phyloP scores from a whole-genome alignment of 1,140 invertebrate genomes.

The Pinna nobilis region DNA sequence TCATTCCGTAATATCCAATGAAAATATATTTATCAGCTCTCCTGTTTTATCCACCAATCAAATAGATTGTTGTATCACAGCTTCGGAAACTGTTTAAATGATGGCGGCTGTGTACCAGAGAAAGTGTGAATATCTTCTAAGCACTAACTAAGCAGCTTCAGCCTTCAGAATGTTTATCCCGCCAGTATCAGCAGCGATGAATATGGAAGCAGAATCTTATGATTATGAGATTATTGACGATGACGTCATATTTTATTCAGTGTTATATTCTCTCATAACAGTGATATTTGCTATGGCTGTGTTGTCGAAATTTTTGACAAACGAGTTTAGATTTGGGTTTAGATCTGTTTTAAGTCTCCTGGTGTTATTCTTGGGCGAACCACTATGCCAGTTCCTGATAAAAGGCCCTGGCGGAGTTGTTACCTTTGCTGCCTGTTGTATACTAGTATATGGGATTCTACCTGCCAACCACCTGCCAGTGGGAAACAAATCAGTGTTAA shows the following conservation, averaged over 20 bases:
- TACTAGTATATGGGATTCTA: slow-evolving; percentile 69
- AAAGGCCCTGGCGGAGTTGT: slow-evolving; percentile 68
- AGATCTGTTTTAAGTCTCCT: slow-evolving; percentile 68
- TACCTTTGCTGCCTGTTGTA: slow-evolving; percentile 66
- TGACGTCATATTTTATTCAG: slow-evolving; percentile 70
- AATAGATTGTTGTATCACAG: neutral
- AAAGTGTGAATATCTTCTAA: neutral
- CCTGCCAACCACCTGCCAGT: slow-evolving; percentile 69
- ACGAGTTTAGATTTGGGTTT: slow-evolving; percentile 72
- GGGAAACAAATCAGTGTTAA: slow-evolving; percentile 66
- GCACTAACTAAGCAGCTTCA: slow-evolving; percentile 2
- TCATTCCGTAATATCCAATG: too few relatives aligned
- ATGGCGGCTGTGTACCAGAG: too few relatives aligned
- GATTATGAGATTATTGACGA: slow-evolving; percentile 60
- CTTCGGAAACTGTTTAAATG: slow-evolving; percentile 15
- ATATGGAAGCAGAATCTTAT: slow-evolving; percentile 38
- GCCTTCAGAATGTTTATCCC: neutral
- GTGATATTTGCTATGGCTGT: slow-evolving; percentile 72
- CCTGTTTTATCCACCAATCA: slow-evolving; percentile 40
- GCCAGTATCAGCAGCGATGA: slow-evolving; percentile 9
- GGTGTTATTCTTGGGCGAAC: slow-evolving; percentile 71
- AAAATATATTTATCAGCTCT: too few relatives aligned
- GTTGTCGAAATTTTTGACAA: slow-evolving; percentile 71
- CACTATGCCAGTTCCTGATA: slow-evolving; percentile 72
- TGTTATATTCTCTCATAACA: slow-evolving; percentile 70